Percentiles rank a stretch among this genome's conserved stretches.
phyloP scores from a whole-genome alignment of 2,797 vertebrate species.

The Rhincodon typus region DNA sequence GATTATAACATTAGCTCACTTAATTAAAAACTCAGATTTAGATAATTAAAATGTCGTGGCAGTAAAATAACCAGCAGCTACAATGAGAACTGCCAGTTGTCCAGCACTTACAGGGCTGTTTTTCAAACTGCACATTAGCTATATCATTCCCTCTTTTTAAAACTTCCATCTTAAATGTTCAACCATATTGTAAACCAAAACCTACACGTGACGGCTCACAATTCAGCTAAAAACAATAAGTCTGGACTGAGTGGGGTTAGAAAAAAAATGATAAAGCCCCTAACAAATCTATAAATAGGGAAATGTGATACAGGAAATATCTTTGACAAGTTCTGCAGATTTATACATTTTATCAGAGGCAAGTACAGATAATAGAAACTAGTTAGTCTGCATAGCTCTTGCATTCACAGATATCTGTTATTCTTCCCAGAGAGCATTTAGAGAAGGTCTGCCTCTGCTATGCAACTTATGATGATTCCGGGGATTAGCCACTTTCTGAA shows the following conservation, averaged over 20 bases:
- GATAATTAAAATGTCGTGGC: slow-evolving; percentile 43
- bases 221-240: neutral
- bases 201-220: neutral
- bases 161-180: neutral
- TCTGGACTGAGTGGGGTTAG: neutral
- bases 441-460: neutral
- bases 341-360: neutral
- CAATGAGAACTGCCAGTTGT: slow-evolving; percentile 1
- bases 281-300: neutral
- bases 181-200: neutral
- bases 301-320: slow-evolving; percentile 10
- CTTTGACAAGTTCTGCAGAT: neutral
- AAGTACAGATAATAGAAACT: neutral
- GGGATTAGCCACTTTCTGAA: neutral
- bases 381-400: neutral
- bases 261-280: neutral
- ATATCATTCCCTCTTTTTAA: neutral
- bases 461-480: neutral
- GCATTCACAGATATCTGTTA: neutral
- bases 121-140: neutral
- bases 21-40: slow-evolving; percentile 41
- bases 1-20: slow-evolving; percentile 45
- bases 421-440: neutral
- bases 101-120: neutral
- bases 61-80: slow-evolving; percentile 27